These are phyloP conservation scores for Agelaius phoeniceus DNA, from an alignment of 2,113 vertebrate genomes.

Conservation along the genomic window DNA sequence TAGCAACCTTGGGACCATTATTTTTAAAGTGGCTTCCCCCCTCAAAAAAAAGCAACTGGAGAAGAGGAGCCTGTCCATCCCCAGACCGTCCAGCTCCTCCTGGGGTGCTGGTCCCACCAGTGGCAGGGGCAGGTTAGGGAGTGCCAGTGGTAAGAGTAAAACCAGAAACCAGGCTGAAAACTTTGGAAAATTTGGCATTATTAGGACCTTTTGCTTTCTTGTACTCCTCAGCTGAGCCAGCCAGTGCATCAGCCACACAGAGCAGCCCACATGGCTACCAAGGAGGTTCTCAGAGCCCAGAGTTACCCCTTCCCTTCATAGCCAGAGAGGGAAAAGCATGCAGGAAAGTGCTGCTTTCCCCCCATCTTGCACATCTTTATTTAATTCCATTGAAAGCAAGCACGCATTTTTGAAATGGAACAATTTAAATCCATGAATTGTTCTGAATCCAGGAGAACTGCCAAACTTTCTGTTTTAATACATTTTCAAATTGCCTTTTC, in stretches of 20 bases:
- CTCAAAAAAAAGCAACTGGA: background rate
- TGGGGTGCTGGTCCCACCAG: background rate
- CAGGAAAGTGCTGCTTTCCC: background rate
- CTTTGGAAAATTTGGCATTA: background rate
- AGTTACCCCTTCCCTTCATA: background rate
- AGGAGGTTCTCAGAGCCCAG: background rate
- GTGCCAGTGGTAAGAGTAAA: background rate
- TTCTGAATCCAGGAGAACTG: constrained; percentile 63
- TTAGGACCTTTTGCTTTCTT: background rate
- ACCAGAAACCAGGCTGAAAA: constrained; percentile 3
- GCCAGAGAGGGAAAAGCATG: background rate
- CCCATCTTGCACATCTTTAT: constrained; percentile 63
- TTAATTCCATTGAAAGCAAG: constrained; percentile 62
- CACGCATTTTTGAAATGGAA: constrained; percentile 42
- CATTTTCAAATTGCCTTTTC: constrained; percentile 62
- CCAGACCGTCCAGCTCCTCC: background rate
- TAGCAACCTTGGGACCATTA: background rate
- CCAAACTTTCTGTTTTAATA: constrained; percentile 62
- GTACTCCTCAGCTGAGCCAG: background rate
- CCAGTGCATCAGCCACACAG: background rate
- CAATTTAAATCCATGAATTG: constrained; percentile 58
- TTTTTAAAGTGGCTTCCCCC: background rate
- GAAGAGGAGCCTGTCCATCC: background rate
- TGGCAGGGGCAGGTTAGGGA: background rate
- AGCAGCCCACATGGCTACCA: background rate